Conservation (phyloP, 2,797 vertebrate species). For the Cheirogaleus major region DNA sequence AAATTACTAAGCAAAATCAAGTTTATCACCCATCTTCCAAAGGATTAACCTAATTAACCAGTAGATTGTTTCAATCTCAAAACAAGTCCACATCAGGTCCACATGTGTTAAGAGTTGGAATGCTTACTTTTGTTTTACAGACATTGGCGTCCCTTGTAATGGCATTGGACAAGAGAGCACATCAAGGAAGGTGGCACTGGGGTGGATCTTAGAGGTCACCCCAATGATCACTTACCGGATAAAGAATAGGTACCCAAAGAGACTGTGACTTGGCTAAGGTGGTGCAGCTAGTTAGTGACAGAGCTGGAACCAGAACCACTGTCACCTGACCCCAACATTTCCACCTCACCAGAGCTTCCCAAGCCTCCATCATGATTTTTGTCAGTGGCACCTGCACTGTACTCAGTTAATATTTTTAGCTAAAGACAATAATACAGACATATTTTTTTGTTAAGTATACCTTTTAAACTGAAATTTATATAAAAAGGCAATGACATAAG, state of each 20-base stretch:
- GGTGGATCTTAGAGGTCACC: background rate
- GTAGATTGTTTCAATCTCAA: background rate
- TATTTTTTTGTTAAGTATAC: constrained; percentile 12
- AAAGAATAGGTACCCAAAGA: background rate
- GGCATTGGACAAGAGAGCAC: background rate
- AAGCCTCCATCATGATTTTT: background rate
- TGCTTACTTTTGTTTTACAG: background rate
- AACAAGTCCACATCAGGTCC: background rate
- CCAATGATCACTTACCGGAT: background rate
- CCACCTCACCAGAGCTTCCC: background rate
- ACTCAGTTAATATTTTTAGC: background rate
- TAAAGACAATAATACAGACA: too few relatives aligned
- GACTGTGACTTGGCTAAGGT: background rate
- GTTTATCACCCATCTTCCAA: background rate
- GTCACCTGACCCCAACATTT: background rate
- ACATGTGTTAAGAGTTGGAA: background rate
- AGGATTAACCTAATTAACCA: background rate
- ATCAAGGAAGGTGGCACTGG: background rate
- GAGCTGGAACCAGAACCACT: background rate
- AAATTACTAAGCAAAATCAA: constrained; percentile 16
- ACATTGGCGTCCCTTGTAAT: background rate
- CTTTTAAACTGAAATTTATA: constrained; percentile 20
- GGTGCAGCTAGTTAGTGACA: background rate
- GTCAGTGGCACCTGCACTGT: background rate
- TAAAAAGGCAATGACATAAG: background rate